A percentile compares a stretch with the other conserved stretches of the same genome.
phyloP scores from a whole-genome alignment of 2,113 vertebrate genomes.

The Climacteris rufus region DNA sequence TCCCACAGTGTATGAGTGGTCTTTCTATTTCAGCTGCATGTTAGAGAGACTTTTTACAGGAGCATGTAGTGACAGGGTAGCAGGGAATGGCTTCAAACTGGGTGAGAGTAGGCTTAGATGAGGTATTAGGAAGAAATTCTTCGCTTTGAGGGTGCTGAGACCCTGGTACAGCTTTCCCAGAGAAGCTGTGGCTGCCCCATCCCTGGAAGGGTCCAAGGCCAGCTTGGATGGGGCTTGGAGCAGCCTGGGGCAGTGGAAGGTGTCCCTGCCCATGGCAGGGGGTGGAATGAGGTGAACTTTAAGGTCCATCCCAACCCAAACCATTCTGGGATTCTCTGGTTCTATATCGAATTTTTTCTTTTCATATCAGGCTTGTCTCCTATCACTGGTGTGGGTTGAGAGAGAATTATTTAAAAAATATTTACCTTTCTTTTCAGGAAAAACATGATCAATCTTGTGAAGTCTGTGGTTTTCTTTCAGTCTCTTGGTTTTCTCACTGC shows the following conservation, averaged over 20 bases:
- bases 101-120: not conserved
- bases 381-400: not conserved
- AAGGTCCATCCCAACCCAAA: not conserved
- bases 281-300: not conserved
- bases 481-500: not conserved
- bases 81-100: not conserved
- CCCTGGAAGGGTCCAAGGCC: not conserved
- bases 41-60: not conserved
- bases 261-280: not conserved
- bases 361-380: not conserved
- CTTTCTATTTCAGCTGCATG: not conserved
- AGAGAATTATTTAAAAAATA: not conserved
- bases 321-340: not conserved
- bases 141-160: not conserved
- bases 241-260: accelerated
- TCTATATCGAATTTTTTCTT: not conserved
- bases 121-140: not conserved
- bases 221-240: not conserved
- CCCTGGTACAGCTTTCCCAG: not conserved
- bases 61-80: not conserved
- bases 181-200: not conserved
- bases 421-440: not conserved
- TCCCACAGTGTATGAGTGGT: not conserved
- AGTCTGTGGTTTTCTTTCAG: not conserved
- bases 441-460: not conserved